A percentile compares a stretch with the other conserved stretches of the same genome.
Evolutionary conservation across 2,888 invertebrate genomes (phyloP).

Genomic region (Campaea margaritaria): DNA sequence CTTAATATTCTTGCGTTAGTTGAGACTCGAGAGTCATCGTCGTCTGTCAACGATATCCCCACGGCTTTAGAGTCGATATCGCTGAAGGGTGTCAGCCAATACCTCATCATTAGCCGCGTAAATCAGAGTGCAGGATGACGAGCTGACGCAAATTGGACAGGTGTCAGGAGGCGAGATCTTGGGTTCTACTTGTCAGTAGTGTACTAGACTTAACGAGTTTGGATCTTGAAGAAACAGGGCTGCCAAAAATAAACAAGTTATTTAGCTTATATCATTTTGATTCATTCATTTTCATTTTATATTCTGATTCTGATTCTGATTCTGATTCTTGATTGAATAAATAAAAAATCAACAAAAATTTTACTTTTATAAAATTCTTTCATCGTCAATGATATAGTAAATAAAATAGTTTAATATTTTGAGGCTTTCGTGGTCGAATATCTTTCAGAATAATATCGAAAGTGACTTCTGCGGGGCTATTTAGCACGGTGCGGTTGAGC

Average conservation of each 20-base stretch:
- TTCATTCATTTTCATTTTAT: no score
- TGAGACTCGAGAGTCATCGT: background rate
- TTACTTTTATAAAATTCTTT: no score
- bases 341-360: no score
- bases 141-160: conserved; percentile 77
- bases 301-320: no score
- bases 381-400: no score
- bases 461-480: no score
- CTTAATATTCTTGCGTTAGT: background rate
- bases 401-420: no score
- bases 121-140: conserved; percentile 59
- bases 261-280: no score
- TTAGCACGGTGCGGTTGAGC: no score
- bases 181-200: conserved; percentile 60
- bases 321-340: no score
- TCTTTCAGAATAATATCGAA: no score
- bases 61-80: conserved; percentile 20
- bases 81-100: conserved; percentile 20
- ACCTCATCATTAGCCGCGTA: conserved; percentile 46
- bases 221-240: conserved; percentile 56
- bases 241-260: conserved; percentile 37
- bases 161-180: conserved; percentile 59
- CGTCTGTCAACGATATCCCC: conserved; percentile 13
- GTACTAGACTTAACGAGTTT: conserved; percentile 70
- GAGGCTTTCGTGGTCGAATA: no score